Percentiles rank a stretch among this genome's conserved stretches.
Evolutionary conservation across 1,140 invertebrate species (phyloP).

Genomic region (Plodia interpunctella): DNA sequence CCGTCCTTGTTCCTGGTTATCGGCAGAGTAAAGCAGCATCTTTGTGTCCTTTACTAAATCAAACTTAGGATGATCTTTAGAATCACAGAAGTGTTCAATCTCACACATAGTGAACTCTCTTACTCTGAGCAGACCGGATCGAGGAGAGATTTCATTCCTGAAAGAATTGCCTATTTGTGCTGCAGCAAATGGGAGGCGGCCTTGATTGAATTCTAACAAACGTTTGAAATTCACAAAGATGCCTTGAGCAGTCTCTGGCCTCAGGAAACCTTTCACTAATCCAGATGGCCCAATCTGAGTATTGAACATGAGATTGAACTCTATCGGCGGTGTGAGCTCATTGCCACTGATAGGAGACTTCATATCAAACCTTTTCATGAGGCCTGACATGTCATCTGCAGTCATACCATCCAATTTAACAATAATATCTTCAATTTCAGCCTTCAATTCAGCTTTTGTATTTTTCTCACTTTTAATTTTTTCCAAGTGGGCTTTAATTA

Average conservation of each 20-base stretch:
- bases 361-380: slow-evolving; percentile 93
- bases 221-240: slow-evolving; percentile 99
- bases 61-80: slow-evolving; percentile 97
- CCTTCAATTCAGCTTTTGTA: slow-evolving; percentile 82
- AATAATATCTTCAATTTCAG: slow-evolving; percentile 88
- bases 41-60: slow-evolving; percentile 83
- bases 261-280: slow-evolving; percentile 93
- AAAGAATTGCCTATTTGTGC: slow-evolving; percentile 99
- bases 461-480: slow-evolving; percentile 93
- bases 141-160: slow-evolving; percentile 99
- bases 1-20: slow-evolving; percentile 97
- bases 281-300: slow-evolving; percentile 98
- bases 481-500: slow-evolving; percentile 98
- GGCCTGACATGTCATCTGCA: slow-evolving; percentile 91
- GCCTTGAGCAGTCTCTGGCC: slow-evolving; percentile 99
- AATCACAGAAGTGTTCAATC: slow-evolving; percentile 99
- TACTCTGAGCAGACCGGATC: slow-evolving; percentile 96
- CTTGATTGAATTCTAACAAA: slow-evolving; percentile 97
- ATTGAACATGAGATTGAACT: slow-evolving; percentile 99
- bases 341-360: slow-evolving; percentile 97
- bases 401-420: slow-evolving; percentile 82
- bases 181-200: slow-evolving; percentile 96
- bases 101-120: slow-evolving; percentile 99
- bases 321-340: slow-evolving; percentile 94
- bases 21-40: slow-evolving; percentile 93